Conservation (phyloP, 2,888 invertebrate species). For the Tinea trinotella region DNA sequence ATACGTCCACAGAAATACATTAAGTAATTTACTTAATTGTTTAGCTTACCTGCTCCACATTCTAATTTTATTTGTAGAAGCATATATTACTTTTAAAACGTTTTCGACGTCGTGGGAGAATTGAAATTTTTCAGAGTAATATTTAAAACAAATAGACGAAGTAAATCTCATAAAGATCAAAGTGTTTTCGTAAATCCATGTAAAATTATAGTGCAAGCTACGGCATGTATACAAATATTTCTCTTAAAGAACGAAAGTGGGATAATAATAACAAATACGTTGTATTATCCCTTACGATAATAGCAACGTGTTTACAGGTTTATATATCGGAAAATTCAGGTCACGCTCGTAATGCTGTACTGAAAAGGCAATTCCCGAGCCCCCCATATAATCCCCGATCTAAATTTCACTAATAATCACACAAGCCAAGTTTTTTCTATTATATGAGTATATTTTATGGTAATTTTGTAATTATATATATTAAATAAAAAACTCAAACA, state of each 20-base stretch:
- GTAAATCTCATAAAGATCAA: no score
- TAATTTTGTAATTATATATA: no score
- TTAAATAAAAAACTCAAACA: no score
- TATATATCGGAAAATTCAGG: background rate
- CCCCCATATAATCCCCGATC: background rate
- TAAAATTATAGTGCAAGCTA: background rate
- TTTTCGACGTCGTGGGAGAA: no score
- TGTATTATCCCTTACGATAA: slow-evolving; percentile 13
- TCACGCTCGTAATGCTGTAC: slow-evolving; percentile 13
- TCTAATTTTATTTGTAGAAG: background rate
- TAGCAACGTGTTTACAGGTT: slow-evolving; percentile 14
- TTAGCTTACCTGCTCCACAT: background rate
- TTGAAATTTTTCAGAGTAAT: no score
- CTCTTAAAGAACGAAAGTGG: background rate
- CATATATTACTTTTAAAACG: no score
- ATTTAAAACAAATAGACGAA: no score
- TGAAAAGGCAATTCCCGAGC: background rate
- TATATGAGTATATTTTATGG: no score
- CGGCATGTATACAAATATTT: background rate
- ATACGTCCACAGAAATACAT: background rate
- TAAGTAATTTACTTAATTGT: background rate
- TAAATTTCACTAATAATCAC: background rate
- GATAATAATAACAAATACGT: background rate
- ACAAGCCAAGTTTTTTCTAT: no score
- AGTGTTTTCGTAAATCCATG: no score